These are phyloP conservation scores for Casuarius casuarius DNA, from an alignment of 2,113 vertebrate genomes.

Conservation along the genomic window DNA sequence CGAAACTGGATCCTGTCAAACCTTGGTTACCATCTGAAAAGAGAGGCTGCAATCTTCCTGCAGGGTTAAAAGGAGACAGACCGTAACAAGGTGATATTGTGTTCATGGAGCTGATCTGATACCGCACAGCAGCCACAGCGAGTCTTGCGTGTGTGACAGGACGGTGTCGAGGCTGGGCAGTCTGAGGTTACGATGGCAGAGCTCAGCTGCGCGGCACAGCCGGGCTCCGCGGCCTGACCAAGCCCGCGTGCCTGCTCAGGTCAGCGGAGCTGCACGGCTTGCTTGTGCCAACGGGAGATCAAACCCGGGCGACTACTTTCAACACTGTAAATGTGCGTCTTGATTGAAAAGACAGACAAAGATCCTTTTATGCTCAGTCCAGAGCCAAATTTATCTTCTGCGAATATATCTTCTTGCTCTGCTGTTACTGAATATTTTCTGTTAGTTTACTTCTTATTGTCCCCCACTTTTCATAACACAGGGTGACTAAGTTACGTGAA, in stretches of 20 bases:
- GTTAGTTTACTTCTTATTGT: not conserved
- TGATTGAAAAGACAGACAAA: not conserved
- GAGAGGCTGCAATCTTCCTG: not conserved
- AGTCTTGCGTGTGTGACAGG: not conserved
- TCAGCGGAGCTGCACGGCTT: not conserved
- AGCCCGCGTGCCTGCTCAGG: not conserved
- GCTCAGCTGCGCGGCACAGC: not conserved
- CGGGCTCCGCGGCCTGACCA: not conserved
- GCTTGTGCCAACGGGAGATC: not conserved
- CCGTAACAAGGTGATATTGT: not conserved
- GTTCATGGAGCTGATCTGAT: not conserved
- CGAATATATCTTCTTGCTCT: not conserved
- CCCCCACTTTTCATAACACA: not conserved
- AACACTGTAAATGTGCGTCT: fast-evolving
- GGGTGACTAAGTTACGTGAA: not conserved
- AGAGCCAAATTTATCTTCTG: not conserved
- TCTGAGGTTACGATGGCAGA: not conserved
- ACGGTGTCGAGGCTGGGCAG: not conserved
- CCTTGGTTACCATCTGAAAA: not conserved
- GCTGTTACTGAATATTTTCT: not conserved
- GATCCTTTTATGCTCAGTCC: not conserved
- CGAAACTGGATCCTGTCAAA: not conserved
- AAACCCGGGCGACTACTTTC: not conserved
- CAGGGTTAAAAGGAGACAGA: not conserved
- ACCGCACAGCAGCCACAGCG: not conserved